These are phyloP conservation scores for Rhabditoides inermis DNA, from an alignment of 2,888 invertebrate genomes.

Conservation along the genomic window DNA sequence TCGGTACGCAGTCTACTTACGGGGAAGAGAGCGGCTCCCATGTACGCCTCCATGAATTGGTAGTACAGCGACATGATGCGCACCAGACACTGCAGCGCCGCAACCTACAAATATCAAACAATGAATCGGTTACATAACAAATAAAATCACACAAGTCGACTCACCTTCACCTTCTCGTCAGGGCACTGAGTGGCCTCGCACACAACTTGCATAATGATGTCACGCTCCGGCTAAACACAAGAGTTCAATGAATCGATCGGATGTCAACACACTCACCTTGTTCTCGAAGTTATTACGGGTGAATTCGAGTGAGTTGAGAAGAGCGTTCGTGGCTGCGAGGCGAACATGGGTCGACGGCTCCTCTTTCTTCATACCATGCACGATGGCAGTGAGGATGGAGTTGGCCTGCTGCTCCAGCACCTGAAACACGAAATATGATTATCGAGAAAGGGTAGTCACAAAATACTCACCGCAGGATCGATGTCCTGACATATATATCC, in stretches of 20 bases:
- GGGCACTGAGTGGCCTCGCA: conserved; percentile 93
- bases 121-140: too few relatives aligned
- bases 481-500: conserved; percentile 99
- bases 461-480: conserved; percentile 51
- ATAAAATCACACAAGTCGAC: too few relatives aligned
- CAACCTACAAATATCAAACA: conserved; percentile 58
- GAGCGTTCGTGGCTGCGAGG: conserved; percentile 88
- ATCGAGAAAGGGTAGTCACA: neutral
- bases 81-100: conserved; percentile 91
- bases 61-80: conserved; percentile 97
- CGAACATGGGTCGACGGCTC: conserved; percentile 78
- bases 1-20: conserved; percentile 58
- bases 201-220: conserved; percentile 98
- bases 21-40: conserved; percentile 93
- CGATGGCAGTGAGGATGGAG: conserved; percentile 92
- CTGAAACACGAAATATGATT: conserved; percentile 9
- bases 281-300: conserved; percentile 96
- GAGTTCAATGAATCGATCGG: neutral
- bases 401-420: conserved; percentile 84
- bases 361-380: conserved; percentile 91
- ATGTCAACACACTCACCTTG: conserved; percentile 59
- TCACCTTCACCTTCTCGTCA: conserved; percentile 76
- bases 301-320: conserved; percentile 93
- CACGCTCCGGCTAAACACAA: conserved; percentile 69
- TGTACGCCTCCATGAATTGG: conserved; percentile 97